Percentiles rank a stretch among this genome's conserved stretches.
Conservation (phyloP, 2,888 invertebrate genomes). For the Spicauda simplicius region DNA sequence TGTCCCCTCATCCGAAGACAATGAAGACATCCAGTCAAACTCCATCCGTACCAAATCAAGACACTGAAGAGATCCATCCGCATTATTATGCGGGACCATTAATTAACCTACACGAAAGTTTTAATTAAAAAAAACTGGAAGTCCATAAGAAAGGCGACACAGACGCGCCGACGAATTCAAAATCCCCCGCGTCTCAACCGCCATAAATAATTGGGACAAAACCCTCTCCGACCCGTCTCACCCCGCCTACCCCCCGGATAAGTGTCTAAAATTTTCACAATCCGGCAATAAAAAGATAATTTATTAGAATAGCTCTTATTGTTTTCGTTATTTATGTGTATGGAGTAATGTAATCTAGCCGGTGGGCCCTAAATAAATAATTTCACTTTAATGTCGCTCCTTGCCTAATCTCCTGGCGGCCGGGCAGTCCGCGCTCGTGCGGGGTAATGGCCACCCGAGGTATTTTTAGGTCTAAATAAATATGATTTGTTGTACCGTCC, state of each 20-base stretch:
- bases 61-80: conserved; percentile 14
- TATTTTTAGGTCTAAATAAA: conserved; percentile 85
- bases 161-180: conserved; percentile 77
- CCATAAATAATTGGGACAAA: conserved; percentile 85
- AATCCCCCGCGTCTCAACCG: conserved; percentile 79
- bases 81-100: conserved; percentile 68
- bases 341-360: conserved; percentile 85
- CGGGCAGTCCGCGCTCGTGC: conserved; percentile 73
- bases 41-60: conserved; percentile 28
- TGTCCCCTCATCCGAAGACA: conserved; percentile 22
- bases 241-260: conserved; percentile 69
- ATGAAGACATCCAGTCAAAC: conserved; percentile 50
- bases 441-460: conserved; percentile 81
- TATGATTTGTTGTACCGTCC: conserved; percentile 82
- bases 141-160: conserved; percentile 75
- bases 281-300: conserved; percentile 86
- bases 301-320: conserved; percentile 85
- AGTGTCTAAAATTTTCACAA: conserved; percentile 86
- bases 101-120: conserved; percentile 81
- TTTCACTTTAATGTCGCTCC: conserved; percentile 84
- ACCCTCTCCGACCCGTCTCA: conserved; percentile 60
- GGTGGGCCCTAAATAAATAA: conserved; percentile 83
- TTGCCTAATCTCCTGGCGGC: conserved; percentile 83
- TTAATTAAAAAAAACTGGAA: conserved; percentile 76
- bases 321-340: conserved; percentile 85